Conservation (phyloP, 2,888 invertebrate genomes). For the Danaus chrysippus region DNA sequence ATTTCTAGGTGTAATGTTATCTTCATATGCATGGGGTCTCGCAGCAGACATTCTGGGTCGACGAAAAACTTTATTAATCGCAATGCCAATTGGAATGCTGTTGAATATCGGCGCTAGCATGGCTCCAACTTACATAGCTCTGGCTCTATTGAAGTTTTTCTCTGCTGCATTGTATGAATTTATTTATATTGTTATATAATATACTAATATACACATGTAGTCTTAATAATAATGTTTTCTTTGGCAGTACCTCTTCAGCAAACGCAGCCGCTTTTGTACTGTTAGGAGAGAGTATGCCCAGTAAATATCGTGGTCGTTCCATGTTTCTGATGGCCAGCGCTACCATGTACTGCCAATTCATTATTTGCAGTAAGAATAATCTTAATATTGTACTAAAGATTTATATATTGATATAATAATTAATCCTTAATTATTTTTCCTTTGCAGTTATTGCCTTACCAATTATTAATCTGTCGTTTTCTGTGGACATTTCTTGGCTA, state of each 20-base stretch:
- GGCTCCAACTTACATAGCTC: slow-evolving; percentile 48
- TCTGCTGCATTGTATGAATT: slow-evolving; percentile 60
- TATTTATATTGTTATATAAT: slow-evolving; percentile 2
- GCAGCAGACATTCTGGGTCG: slow-evolving; percentile 62
- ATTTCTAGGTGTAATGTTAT: slow-evolving; percentile 51
- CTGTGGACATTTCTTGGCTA: slow-evolving; percentile 54
- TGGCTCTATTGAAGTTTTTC: slow-evolving; percentile 55
- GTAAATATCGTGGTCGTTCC: slow-evolving; percentile 48
- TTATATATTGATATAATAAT: not conserved
- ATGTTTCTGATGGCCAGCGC: slow-evolving; percentile 64
- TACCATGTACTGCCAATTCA: slow-evolving; percentile 56
- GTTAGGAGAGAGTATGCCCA: slow-evolving; percentile 56
- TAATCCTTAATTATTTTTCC: slow-evolving; percentile 4
- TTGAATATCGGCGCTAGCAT: slow-evolving; percentile 53
- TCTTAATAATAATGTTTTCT: not conserved
- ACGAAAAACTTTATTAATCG: slow-evolving; percentile 49
- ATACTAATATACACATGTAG: not conserved
- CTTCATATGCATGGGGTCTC: slow-evolving; percentile 63
- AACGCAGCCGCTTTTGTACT: slow-evolving; percentile 65
- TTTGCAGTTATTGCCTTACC: slow-evolving; percentile 55
- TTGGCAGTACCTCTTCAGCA: slow-evolving; percentile 59
- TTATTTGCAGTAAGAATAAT: slow-evolving; percentile 48
- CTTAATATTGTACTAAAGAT: not conserved
- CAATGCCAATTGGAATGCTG: slow-evolving; percentile 56
- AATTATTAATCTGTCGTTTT: slow-evolving; percentile 50